A percentile compares a stretch with the other conserved stretches of the same genome.
Evolutionary conservation across 2,113 vertebrate genomes (phyloP).

Genomic region (Orthonyx spaldingii): DNA sequence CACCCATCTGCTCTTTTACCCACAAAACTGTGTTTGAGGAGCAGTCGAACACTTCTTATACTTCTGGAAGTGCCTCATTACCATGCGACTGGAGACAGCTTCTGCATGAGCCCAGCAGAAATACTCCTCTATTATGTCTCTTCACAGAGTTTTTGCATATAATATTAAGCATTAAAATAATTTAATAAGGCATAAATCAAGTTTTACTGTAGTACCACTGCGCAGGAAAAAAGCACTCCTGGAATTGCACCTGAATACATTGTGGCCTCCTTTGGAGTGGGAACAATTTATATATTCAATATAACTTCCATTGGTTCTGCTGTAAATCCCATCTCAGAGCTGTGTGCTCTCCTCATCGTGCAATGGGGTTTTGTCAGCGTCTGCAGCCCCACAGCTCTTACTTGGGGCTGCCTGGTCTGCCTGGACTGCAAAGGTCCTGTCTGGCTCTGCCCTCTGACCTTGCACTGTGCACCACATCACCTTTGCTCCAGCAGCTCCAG

Average conservation of each 20-base stretch:
- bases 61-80: neutral
- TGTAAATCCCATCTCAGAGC: neutral
- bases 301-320: neutral
- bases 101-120: slow-evolving; percentile 7
- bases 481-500: neutral
- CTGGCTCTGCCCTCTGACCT: neutral
- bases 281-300: neutral
- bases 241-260: neutral
- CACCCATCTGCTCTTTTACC: neutral
- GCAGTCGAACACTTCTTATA: neutral
- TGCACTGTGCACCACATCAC: rapidly evolving
- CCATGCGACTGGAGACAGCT: neutral
- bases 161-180: slow-evolving; percentile 45
- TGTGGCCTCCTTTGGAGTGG: neutral
- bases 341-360: rapidly evolving
- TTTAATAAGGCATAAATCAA: slow-evolving; percentile 35
- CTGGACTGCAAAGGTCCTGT: neutral
- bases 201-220: neutral
- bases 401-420: neutral
- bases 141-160: slow-evolving; percentile 18
- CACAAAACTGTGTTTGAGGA: neutral
- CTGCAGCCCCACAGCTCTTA: neutral
- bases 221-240: neutral
- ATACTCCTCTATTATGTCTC: neutral
- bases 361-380: rapidly evolving